Percentiles rank a stretch among this genome's conserved stretches.
Conservation (phyloP, 2,888 invertebrate genomes). For the Trissolcus brochymenae region DNA sequence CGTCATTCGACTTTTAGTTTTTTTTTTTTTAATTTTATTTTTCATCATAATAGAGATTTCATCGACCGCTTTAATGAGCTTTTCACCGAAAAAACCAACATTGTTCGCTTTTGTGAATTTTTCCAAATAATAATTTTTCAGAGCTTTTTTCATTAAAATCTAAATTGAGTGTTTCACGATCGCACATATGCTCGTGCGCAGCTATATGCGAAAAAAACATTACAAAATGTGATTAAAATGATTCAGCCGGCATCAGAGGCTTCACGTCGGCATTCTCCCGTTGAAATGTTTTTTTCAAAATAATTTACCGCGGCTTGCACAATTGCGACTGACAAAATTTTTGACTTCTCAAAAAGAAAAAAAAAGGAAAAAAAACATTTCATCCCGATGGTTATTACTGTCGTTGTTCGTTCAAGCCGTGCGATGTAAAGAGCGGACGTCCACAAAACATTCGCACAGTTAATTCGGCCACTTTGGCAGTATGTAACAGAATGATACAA, state of each 20-base stretch:
- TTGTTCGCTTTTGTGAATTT: too few relatives aligned
- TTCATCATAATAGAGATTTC: too few relatives aligned
- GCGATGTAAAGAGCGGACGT: conserved; percentile 3
- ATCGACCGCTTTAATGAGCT: too few relatives aligned
- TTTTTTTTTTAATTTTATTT: too few relatives aligned
- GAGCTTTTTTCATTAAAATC: too few relatives aligned
- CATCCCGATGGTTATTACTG: conserved; percentile 30
- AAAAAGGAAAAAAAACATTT: conserved; percentile 11
- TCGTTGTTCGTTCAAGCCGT: conserved; percentile 16
- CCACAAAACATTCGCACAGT: conserved; percentile 19
- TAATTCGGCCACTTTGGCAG: conserved; percentile 23
- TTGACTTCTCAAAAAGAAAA: conserved; percentile 18
- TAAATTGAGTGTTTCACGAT: neutral
- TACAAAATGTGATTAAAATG: conserved; percentile 44
- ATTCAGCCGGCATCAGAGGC: conserved; percentile 18
- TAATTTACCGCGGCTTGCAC: conserved; percentile 37
- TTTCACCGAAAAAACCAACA: too few relatives aligned
- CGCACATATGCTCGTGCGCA: neutral
- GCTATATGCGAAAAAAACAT: neutral
- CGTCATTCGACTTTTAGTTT: too few relatives aligned
- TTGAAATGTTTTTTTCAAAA: conserved; percentile 38
- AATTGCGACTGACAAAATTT: conserved; percentile 34
- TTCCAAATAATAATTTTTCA: too few relatives aligned
- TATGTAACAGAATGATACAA: conserved; percentile 9
- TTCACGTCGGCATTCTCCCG: neutral